Percentiles rank a stretch among this genome's conserved stretches.
Conservation (phyloP, 2,797 vertebrate species). For the Naso thynnoides region DNA sequence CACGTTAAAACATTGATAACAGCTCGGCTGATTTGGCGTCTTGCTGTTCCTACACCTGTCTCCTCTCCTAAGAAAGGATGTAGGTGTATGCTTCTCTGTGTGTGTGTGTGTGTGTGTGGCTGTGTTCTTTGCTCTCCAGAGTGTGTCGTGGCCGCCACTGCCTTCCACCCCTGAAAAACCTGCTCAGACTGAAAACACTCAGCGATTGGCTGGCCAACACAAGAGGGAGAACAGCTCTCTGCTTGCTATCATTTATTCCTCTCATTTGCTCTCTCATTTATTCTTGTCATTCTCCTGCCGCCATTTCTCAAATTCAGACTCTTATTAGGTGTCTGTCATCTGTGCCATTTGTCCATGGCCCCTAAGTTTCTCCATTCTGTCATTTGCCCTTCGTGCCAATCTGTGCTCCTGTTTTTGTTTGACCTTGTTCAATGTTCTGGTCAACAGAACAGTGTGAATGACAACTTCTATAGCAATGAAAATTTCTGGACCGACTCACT, state of each 20-base stretch:
- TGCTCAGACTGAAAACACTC: slow-evolving; percentile 64
- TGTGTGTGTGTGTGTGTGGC: neutral
- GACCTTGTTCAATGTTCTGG: slow-evolving; percentile 34
- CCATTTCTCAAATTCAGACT: slow-evolving; percentile 68
- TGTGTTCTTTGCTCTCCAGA: slow-evolving; percentile 4
- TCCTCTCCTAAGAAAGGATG: slow-evolving; percentile 25
- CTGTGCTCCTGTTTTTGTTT: slow-evolving; percentile 19
- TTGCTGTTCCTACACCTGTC: slow-evolving; percentile 60
- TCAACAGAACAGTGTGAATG: neutral
- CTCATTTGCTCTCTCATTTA: slow-evolving; percentile 62
- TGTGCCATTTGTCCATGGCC: slow-evolving; percentile 53
- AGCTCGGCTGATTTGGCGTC: slow-evolving; percentile 31
- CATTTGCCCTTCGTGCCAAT: slow-evolving; percentile 59
- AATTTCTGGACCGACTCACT: too few species aligned
- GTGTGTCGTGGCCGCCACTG: slow-evolving; percentile 54
- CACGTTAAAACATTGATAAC: slow-evolving; percentile 33
- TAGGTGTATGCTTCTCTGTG: slow-evolving; percentile 8
- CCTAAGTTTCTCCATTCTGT: slow-evolving; percentile 38
- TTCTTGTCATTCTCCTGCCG: slow-evolving; percentile 42
- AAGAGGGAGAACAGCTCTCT: slow-evolving; percentile 45
- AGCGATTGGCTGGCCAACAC: slow-evolving; percentile 57
- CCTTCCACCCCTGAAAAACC: slow-evolving; percentile 43
- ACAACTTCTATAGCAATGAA: too few species aligned
- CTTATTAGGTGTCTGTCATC: slow-evolving; percentile 77
- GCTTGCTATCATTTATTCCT: slow-evolving; percentile 58